phyloP scores from a whole-genome alignment of 2,888 invertebrate species.

The Cylindroiulus punctatus region DNA sequence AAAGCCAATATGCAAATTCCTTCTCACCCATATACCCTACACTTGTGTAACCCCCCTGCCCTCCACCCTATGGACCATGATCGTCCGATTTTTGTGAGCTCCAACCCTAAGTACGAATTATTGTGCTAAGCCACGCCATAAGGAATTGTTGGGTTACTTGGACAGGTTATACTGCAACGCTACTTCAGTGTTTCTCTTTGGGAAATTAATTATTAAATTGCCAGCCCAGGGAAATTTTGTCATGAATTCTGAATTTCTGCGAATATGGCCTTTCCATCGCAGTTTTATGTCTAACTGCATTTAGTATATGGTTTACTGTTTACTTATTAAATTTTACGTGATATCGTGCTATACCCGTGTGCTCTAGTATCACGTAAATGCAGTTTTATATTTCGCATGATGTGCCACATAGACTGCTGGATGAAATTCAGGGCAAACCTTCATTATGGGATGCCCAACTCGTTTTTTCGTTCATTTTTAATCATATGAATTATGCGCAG shows the following conservation, averaged over 20 bases:
- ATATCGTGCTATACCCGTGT: neutral
- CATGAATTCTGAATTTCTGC: neutral
- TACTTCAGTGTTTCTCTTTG: neutral
- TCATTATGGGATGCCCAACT: neutral
- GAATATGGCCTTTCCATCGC: neutral
- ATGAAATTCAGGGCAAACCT: neutral
- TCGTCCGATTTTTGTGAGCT: too few relatives aligned
- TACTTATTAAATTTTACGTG: slow-evolving; percentile 38
- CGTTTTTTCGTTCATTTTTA: neutral
- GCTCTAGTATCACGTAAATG: neutral
- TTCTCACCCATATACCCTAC: too few relatives aligned
- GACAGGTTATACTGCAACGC: neutral
- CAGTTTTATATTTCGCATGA: neutral
- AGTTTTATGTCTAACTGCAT: neutral
- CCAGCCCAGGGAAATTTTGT: neutral
- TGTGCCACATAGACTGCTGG: neutral
- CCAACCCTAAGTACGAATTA: too few relatives aligned
- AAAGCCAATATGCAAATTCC: too few relatives aligned
- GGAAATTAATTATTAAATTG: neutral
- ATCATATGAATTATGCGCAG: slow-evolving; percentile 9
- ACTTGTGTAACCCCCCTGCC: too few relatives aligned
- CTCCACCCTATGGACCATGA: too few relatives aligned
- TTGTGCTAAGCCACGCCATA: too few relatives aligned
- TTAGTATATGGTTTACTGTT: neutral
- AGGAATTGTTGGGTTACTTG: neutral